Conservation (phyloP, 2,888 invertebrate genomes). For the Drosophila gaucha region DNA sequence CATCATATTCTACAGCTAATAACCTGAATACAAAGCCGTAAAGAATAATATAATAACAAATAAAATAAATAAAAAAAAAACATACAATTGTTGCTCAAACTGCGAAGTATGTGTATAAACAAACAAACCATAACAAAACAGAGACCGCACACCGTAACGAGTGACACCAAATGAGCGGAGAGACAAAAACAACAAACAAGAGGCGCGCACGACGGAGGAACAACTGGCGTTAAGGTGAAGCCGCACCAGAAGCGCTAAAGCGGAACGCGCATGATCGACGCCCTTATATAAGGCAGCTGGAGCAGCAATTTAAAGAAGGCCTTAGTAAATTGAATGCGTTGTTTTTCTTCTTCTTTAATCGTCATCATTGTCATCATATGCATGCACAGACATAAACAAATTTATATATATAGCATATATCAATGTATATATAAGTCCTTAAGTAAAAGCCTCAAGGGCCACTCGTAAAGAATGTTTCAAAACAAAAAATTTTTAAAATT, state of each 20-base stretch:
- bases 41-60: constrained; percentile 30
- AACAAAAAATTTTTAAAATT: too few relatives aligned
- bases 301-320: constrained; percentile 15
- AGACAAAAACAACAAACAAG: constrained; percentile 5
- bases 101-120: constrained; percentile 21
- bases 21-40: constrained; percentile 39
- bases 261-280: constrained; percentile 40
- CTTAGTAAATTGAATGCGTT: constrained; percentile 34
- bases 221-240: constrained; percentile 17
- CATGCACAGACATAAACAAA: not conserved
- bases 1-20: constrained; percentile 34
- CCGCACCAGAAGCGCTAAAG: constrained; percentile 33
- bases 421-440: not conserved
- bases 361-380: not conserved
- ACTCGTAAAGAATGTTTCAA: too few relatives aligned
- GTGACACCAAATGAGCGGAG: constrained; percentile 56
- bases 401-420: not conserved
- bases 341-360: not conserved
- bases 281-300: constrained; percentile 6
- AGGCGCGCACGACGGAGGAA: constrained; percentile 1
- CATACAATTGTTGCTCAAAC: constrained; percentile 32
- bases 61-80: not conserved
- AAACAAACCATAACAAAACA: constrained; percentile 47
- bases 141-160: constrained; percentile 63
- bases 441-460: not conserved